Evolutionary conservation across 2,797 vertebrate species (phyloP), one percentile per base, ranked within the genome.

Genomic region (Gobio occitaniae): DNA sequence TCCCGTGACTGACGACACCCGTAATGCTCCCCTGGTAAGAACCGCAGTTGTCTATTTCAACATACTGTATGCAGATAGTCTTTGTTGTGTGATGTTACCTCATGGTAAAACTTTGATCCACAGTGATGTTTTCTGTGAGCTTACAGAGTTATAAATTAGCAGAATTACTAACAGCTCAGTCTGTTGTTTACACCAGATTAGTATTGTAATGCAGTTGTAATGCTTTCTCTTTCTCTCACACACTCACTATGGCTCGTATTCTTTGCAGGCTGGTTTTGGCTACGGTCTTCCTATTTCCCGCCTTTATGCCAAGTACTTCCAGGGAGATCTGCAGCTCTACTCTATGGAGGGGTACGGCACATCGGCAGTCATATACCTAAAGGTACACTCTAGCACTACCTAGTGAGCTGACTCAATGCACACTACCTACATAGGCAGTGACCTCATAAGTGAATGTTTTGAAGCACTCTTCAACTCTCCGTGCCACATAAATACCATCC

Each of bases 231-330:
- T n/a, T 63, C 3, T 10, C 15, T 47, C 17, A 29, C n/a, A 8
- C 6, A 8, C n/a, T 25, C 48, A 50, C 72, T 8, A 5, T 54
- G 3, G n/a, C 36, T 2, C 65, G 71, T 36, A 56, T 80, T 61
- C 84, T 80, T 44, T 78, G 17, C 90, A 99, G 98, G 98, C 98
- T 90, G 98, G 98, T 50, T 99, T 99, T 82, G 98, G 98, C 47
- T 99, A 99, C 0, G 98, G 98, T 36, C 96, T 99, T 88, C 98
- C 98, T 13, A 99, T 99, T 90, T 99, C 98, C 86, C 97, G 98
- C 61, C 95, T 99, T 10, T 99, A 99, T 87, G 98, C 98, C 77
- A 98, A 96, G 92, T 99, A 99, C 89, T 99, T 99, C 87, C 98
- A 99, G 91, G 98, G 98, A 87, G 97, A 99, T 91, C 93, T 99